Base-by-base conservation (phyloP, 2,797 vertebrate species). In the Podarcis lilfordi region DNA sequence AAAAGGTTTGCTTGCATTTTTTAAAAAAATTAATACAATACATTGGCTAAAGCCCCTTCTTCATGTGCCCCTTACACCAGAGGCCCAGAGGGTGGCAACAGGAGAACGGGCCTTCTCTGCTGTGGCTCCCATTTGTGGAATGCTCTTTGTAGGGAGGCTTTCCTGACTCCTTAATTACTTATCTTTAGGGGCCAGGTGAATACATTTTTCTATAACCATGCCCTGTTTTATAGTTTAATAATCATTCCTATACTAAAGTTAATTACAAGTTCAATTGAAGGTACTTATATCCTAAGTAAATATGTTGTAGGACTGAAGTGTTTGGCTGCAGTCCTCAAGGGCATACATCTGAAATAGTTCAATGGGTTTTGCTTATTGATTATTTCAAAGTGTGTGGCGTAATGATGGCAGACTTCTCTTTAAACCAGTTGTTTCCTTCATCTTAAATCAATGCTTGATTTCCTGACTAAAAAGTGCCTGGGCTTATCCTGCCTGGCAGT, bases 1-100 rank as follows among this genome's bases (percentile, higher is more conserved):
- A 95, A 99, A 99, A 99, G 99, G 99, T 99, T 97, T 25, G 88
- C 80, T 50, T 78, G 1, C 15, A 35, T 84, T 74, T 71, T 77
- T 0, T 17, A 45, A 61, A 0, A 55, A 64, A n/a, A 43, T 64
- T 77, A 21, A 32, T 83, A 15, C 40, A 64, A 5, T 64, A 23
- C 21, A 72, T 21, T 82, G 64, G 1, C 61, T 77, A 1, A 8
- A 17, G 86, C 50, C 13, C 50, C 50, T 55, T 55, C 13, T 55
- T 55, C 50, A 55, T 55, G 50, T 55, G 13, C 13, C 50, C 50
- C 50, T 55, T 55, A 15, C 13, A 50, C 50, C 3, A 15, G 50
- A 1, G 50, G 50, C 3, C 50, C 50, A 55, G 50, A 55, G 50
- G 50, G 50, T 50, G 50, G 50, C 50, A 55, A 55, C 50, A 55